A percentile compares a stretch with the other conserved stretches of the same genome.
Evolutionary conservation across 2,888 invertebrate genomes (phyloP).

Genomic region (Arrhopalites spinosus): DNA sequence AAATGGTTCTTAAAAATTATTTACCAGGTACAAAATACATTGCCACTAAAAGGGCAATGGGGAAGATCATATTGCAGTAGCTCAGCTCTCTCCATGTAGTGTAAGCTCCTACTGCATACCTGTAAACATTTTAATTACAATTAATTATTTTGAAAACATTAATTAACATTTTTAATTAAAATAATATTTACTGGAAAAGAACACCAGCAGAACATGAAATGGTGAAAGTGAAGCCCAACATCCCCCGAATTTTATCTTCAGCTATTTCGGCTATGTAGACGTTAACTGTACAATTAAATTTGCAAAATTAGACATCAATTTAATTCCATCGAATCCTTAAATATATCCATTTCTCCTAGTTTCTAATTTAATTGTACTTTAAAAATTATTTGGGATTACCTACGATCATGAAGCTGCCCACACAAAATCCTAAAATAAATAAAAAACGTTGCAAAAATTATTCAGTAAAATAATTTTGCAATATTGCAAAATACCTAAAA

Average conservation of each 20-base stretch:
- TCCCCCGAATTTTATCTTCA: conserved; percentile 78
- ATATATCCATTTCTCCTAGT: too few relatives aligned
- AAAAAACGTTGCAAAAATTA: not conserved
- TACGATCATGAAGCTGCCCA: conserved; percentile 80
- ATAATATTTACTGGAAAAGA: conserved; percentile 46
- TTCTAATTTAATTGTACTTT: too few relatives aligned
- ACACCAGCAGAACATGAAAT: conserved; percentile 67
- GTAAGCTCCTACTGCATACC: conserved; percentile 31
- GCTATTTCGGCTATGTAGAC: conserved; percentile 86
- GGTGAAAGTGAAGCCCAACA: conserved; percentile 61
- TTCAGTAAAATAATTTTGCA: not conserved
- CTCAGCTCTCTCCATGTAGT: conserved; percentile 29
- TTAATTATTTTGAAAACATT: too few relatives aligned
- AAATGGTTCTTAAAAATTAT: too few relatives aligned
- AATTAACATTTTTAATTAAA: too few relatives aligned
- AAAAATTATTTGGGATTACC: conserved; percentile 57
- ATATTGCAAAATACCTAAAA: conserved; percentile 26
- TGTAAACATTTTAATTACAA: not conserved
- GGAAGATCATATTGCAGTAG: conserved; percentile 8
- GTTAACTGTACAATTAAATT: conserved; percentile 68
- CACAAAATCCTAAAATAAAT: conserved; percentile 67
- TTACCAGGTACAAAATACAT: conserved; percentile 66
- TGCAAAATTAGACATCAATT: too few relatives aligned
- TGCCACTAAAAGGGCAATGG: conserved; percentile 60
- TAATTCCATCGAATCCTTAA: too few relatives aligned